Conservation (phyloP, 1,140 invertebrate genomes). For the Latrodectus geometricus region DNA sequence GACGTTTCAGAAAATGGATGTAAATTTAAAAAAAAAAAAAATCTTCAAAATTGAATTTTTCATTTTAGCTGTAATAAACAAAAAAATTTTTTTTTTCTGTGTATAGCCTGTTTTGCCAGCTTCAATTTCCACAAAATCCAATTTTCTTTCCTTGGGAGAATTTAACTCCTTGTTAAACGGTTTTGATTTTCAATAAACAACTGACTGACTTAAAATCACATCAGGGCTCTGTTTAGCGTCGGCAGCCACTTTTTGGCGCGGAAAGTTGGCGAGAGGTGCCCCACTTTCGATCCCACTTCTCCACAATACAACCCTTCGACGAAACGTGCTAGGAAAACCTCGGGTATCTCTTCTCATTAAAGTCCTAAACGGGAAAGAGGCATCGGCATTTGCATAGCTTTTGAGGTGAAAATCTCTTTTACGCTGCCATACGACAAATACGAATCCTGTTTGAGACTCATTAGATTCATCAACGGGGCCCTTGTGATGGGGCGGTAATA, state of each 20-base stretch:
- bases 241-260: conserved; percentile 10
- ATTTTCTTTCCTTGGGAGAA: too few species aligned
- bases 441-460: conserved; percentile 56
- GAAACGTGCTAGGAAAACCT: conserved; percentile 7
- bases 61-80: too few species aligned
- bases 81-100: too few species aligned
- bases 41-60: too few species aligned
- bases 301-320: not conserved
- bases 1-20: too few species aligned
- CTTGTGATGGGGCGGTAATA: conserved; percentile 50
- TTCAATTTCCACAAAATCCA: too few species aligned
- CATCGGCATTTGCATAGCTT: conserved; percentile 56
- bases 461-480: conserved; percentile 57
- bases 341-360: conserved; percentile 45
- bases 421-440: conserved; percentile 40
- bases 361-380: conserved; percentile 41
- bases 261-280: conserved; percentile 5
- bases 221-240: not conserved
- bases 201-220: not conserved
- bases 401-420: conserved; percentile 53
- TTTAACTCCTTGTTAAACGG: too few species aligned
- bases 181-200: too few species aligned
- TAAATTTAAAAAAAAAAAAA: too few species aligned
- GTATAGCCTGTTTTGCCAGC: too few species aligned
- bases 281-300: not conserved